Evolutionary conservation across 2,888 invertebrate genomes (phyloP).

Genomic region (Eledona agricola): DNA sequence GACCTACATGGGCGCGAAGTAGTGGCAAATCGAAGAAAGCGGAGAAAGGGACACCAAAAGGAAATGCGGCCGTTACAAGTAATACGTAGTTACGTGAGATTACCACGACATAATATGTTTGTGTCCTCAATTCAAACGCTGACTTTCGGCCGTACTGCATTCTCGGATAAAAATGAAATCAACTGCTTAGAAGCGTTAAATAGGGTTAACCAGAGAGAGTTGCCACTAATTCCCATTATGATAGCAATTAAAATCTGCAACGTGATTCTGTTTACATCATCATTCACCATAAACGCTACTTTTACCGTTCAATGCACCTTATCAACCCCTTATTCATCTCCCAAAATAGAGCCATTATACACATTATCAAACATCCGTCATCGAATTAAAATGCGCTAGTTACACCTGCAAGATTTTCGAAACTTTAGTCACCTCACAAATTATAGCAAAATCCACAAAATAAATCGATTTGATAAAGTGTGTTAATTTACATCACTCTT

Average conservation of each 20-base stretch:
- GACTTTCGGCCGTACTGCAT: conserved; percentile 56
- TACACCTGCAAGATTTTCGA: too few species aligned
- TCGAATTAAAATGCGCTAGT: too few species aligned
- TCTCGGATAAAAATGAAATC: conserved; percentile 62
- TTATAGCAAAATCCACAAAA: too few species aligned
- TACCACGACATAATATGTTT: conserved; percentile 62
- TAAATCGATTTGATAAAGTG: not conserved
- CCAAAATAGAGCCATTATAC: too few species aligned
- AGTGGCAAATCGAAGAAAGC: conserved; percentile 63
- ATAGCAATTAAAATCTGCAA: conserved; percentile 15
- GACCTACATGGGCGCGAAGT: conserved; percentile 62
- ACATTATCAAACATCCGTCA: not conserved
- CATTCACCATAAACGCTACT: conserved; percentile 1
- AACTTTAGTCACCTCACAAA: too few species aligned
- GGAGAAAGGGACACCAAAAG: conserved; percentile 62
- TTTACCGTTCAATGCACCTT: too few species aligned
- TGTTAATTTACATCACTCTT: not conserved
- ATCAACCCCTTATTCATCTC: too few species aligned
- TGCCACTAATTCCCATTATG: conserved; percentile 30
- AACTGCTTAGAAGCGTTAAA: conserved; percentile 45
- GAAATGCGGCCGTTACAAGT: conserved; percentile 61
- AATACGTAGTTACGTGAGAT: conserved; percentile 63
- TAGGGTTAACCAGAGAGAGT: conserved; percentile 43
- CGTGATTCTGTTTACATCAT: conserved; percentile 20
- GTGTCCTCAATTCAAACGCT: conserved; percentile 57